phyloP scores from a whole-genome alignment of 2,888 invertebrate species.

The Metopia argyrocephala region DNA sequence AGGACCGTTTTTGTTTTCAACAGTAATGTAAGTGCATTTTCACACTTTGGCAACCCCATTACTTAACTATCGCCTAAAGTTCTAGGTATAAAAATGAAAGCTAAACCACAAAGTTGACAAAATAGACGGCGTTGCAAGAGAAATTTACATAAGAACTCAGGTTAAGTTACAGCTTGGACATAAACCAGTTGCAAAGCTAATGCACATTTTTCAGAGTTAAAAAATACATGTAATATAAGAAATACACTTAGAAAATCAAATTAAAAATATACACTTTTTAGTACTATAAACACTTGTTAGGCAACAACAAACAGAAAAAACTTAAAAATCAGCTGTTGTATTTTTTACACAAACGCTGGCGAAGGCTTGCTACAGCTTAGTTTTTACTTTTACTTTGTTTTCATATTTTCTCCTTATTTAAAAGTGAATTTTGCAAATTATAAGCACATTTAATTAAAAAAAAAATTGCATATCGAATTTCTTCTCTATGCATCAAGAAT shows the following conservation, averaged over 20 bases:
- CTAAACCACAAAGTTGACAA: background rate
- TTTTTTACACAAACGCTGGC: too few relatives aligned
- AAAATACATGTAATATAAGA: too few relatives aligned
- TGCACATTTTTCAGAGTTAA: too few relatives aligned
- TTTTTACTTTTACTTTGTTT: background rate
- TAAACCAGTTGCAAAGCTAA: too few relatives aligned
- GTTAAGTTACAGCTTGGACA: background rate
- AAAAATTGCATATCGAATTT: background rate
- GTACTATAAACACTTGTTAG: too few relatives aligned
- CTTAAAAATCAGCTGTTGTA: too few relatives aligned
- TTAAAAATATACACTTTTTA: too few relatives aligned
- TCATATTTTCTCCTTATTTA: background rate
- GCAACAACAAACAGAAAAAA: too few relatives aligned
- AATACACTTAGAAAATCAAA: too few relatives aligned
- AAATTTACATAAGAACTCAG: background rate
- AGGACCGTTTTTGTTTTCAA: too few relatives aligned
- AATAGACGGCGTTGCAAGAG: conserved; percentile 25
- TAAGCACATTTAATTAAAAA: background rate
- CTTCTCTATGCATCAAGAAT: background rate
- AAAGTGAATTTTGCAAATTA: background rate
- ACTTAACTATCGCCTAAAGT: background rate
- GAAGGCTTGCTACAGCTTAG: background rate
- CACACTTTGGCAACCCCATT: conserved; percentile 18
- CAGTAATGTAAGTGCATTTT: too few relatives aligned
- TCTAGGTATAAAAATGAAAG: conserved; percentile 4